Evolutionary conservation across 2,797 vertebrate species (phyloP), one percentile per base, ranked within the genome.

Genomic region (Notamacropus eugenii): DNA sequence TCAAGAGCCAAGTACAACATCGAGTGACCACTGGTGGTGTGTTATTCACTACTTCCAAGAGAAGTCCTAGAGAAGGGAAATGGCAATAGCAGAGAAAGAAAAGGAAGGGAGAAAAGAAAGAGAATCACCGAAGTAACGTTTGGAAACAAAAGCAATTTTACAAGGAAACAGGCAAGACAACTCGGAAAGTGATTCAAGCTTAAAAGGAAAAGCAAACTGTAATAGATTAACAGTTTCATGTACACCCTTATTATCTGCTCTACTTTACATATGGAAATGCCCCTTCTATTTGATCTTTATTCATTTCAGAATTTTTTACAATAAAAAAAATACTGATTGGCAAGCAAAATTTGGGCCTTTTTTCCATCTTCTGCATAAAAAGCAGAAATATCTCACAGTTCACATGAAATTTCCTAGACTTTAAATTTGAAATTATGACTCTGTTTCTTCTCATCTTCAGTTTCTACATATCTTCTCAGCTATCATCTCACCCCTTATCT

Each of bases 331-430:
- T 40, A 22, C 5, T 40, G n/a, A 82, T 28, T 82, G 31, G 31
- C 59, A n/a, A 92, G 46, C 12, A 54, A 40, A 28, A 57, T 55
- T 46, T 91, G 52, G 40, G 93, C 10, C 93, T 94, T 91, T 27
- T 82, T 94, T 24, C 11, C 54, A 94, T 67, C 74, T 94, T 55
- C 82, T 1, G 3, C 54, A 93, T 34, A 52, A 92, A 93, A 93
- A 87, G 0, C 40, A 55, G 55, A 57, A 54, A n/a, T 92, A 95
- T 92, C 3, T 59, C 95, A 91, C 55, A 10, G 90, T 59, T 93
- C 54, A 46, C 24, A 92, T 90, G 91, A 96, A 96, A 96, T 55
- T 55, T 90, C 2, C 52, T 67, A 87, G 16, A n/a, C 10, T 74
- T 55, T 58, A 19, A 58, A 74, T 52, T 74, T 93, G 55, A 91